phyloP scores from a whole-genome alignment of 2,888 invertebrate genomes.

The Euphydryas editha region DNA sequence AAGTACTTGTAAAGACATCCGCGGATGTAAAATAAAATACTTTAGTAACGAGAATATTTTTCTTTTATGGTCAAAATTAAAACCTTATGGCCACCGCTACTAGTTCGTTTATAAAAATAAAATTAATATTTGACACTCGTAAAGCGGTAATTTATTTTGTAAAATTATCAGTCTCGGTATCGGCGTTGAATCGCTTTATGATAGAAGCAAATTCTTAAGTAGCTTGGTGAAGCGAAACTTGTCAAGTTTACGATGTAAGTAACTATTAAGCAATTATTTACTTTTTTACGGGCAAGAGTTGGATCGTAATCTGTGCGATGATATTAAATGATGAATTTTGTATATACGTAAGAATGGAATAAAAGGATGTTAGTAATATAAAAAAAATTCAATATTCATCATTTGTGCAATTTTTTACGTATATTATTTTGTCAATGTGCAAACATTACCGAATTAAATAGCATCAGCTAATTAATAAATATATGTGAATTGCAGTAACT shows the following conservation, averaged over 20 bases:
- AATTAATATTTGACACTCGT: not conserved
- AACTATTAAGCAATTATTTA: constrained; percentile 30
- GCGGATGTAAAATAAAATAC: constrained; percentile 77
- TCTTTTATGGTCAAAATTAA: constrained; percentile 50
- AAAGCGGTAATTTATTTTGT: not conserved
- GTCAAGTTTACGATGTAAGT: constrained; percentile 11
- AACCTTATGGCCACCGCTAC: not conserved
- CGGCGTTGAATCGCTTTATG: not conserved
- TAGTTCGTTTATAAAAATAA: not conserved
- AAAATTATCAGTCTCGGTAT: not conserved
- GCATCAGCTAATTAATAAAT: constrained; percentile 63
- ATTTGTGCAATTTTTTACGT: constrained; percentile 55
- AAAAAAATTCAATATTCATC: constrained; percentile 52
- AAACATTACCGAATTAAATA: constrained; percentile 74
- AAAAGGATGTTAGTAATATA: constrained; percentile 48
- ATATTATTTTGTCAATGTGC: constrained; percentile 63
- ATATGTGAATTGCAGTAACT: constrained; percentile 77
- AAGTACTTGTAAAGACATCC: constrained; percentile 75
- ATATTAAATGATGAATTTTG: constrained; percentile 60
- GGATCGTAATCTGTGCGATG: constrained; percentile 55
- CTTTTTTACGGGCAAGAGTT: constrained; percentile 68
- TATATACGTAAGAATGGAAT: constrained; percentile 73
- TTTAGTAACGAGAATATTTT: constrained; percentile 69
- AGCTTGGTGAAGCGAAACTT: constrained; percentile 9
- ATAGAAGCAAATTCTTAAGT: not conserved